phyloP scores from a whole-genome alignment of 2,888 invertebrate species.

The Amblyjoppa fuscipennis region DNA sequence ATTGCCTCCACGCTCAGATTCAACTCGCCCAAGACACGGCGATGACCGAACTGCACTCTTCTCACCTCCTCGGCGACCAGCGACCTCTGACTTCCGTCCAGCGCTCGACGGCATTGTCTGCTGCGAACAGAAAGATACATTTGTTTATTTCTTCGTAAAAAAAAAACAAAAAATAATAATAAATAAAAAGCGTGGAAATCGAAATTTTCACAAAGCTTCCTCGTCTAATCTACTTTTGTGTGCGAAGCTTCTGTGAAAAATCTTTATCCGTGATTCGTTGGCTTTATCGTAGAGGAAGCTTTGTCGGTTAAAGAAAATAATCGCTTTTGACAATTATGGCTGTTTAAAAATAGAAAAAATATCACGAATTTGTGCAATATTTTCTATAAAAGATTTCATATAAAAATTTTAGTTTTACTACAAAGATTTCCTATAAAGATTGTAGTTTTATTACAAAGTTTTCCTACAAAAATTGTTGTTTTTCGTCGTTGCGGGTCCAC shows the following conservation, averaged over 20 bases:
- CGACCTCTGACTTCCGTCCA: conserved; percentile 82
- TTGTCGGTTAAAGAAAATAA: no score
- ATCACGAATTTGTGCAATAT: no score
- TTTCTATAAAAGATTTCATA: neutral
- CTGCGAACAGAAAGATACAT: conserved; percentile 69
- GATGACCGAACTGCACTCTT: conserved; percentile 93
- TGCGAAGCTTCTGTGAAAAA: no score
- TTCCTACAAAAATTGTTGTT: no score
- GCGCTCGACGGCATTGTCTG: conserved; percentile 80
- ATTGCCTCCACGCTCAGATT: conserved; percentile 96
- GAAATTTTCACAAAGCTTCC: no score
- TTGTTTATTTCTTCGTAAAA: neutral
- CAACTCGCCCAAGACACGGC: conserved; percentile 93
- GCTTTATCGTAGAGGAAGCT: no score
- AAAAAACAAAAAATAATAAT: neutral
- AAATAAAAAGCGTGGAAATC: neutral
- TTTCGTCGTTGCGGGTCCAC: no score
- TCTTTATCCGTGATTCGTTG: no score
- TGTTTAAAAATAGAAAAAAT: no score
- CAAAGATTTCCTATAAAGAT: neutral
- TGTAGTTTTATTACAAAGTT: neutral
- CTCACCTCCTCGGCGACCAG: conserved; percentile 94
- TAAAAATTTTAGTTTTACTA: no score
- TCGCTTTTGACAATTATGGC: no score
- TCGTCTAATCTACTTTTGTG: no score